Conservation (phyloP, 2,797 vertebrate genomes). For the Cyprinodon diabolis region DNA sequence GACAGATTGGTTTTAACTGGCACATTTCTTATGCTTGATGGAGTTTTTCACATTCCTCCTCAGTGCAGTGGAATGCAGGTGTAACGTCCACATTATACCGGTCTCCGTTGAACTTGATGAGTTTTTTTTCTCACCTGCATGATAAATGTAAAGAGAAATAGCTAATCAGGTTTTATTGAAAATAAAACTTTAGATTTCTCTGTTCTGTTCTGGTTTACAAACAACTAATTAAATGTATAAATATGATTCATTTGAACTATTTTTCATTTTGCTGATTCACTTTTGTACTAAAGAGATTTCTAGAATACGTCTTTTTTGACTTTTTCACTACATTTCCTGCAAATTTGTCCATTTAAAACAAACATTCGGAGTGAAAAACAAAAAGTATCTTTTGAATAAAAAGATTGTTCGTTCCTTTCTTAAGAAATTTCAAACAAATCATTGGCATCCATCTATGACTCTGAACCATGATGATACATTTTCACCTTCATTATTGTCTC, state of each 20-base stretch:
- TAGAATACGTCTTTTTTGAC: neutral
- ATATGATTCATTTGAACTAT: neutral
- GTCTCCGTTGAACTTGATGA: neutral
- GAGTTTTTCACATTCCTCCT: neutral
- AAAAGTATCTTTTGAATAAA: too few relatives aligned
- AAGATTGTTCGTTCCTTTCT: too few relatives aligned
- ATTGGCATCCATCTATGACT: too few relatives aligned
- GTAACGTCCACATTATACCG: neutral
- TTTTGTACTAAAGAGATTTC: neutral
- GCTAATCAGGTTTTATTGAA: too few relatives aligned
- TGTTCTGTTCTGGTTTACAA: too few relatives aligned
- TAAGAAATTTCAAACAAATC: too few relatives aligned
- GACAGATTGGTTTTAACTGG: neutral
- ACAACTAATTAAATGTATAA: too few relatives aligned
- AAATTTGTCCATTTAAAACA: neutral
- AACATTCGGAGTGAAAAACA: too few relatives aligned
- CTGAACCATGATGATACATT: neutral
- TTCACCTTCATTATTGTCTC: neutral
- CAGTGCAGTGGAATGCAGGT: neutral
- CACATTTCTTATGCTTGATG: neutral
- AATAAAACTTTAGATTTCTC: too few relatives aligned
- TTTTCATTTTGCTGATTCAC: neutral
- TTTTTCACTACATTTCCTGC: neutral
- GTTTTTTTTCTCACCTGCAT: too few relatives aligned
- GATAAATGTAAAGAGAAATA: too few relatives aligned